Evolutionary conservation across 1,140 invertebrate species (phyloP), one percentile per base, ranked within the genome.

Genomic region (Trissolcus basalis): DNA sequence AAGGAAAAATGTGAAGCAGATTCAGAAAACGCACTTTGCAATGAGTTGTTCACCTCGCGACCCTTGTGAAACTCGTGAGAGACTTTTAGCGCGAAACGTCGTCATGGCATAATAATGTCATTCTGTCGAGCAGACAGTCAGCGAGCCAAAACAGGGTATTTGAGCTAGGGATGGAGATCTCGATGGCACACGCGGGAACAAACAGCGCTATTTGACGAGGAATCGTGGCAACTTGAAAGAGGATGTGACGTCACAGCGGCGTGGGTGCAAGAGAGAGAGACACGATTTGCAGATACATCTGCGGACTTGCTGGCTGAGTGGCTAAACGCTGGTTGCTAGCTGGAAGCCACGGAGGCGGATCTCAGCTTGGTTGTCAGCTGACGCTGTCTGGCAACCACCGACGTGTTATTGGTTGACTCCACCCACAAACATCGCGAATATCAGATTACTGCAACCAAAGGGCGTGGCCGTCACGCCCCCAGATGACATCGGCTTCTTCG

Each of bases 231-330:
- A 32, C 39, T 16, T 47, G 13, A 32, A 55, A 39, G 55, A 53
- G 55, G 54, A 58, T 59, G 16, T 53, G 50, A 53, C n/a, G n/a
- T n/a, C n/a, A 35, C 56, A 43, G 19, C 32, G 44, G 16, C 16
- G 19, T 27, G 16, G 41, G 48, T 15, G 12, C 48, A n/a, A n/a
- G 59, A 36, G 43, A 43, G 44, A 49, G 59, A 60, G 44, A 50
- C 63, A 63, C 10, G 43, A 16, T 61, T 4, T 19, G 33, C 49
- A 74, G 61, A 61, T 49, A 49, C 68, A 49, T 65, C 33, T 41
- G 58, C 53, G 81, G 85, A 86, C 86, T 87, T 87, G 86, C 86
- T 87, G 86, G 86, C 86, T 72, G 85, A 87, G 82, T 85, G 86
- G 86, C 85, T 86, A 81, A 68, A 55, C 58, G 69, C 53, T 60